Base-by-base conservation (phyloP, 2,888 invertebrate species). In the Sesamia inferens region DNA sequence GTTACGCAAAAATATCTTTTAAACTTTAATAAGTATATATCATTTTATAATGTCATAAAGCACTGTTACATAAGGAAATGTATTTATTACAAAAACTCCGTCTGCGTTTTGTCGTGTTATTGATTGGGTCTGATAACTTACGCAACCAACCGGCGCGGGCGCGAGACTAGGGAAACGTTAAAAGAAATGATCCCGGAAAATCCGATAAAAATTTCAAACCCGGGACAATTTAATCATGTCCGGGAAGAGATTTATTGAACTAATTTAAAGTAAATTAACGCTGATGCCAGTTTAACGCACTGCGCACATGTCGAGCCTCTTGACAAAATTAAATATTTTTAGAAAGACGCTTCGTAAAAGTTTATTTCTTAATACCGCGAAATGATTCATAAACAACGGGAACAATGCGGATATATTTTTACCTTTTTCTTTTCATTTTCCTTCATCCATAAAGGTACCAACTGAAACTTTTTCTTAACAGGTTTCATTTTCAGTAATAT, bases 261-360 rank as follows among this genome's bases (percentile, higher is more conserved):
- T 84, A 89, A 90, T 91, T 90, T 90, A 89, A 90, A 87, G 89
- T 82, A 86, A 92, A 91, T 93, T 92, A 91, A 91, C 87, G 79
- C 88, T 88, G 89, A 90, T 88, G 83, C 81, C 76, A 71, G 82
- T 80, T 88, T 85, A 89, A 88, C 84, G 84, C 47, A 66, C 58
- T 84, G 88, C 83, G 85, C 89, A 88, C 79, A 87, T 88, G 75
- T 82, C 82, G 85, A 82, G 82, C 74, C 76, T 84, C 87, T 82
- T 89, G 89, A 92, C 89, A 91, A n/a, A n/a, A n/a, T n/a, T n/a
- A n/a, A 89, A 92, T 90, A 88, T 92, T 83, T 84, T 85, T 79
- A 78, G 77, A 82, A 79, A 73, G 68, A 75, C 58, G 74, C 68
- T 68, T 80, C 79, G 88, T 83, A 54, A 86, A 86, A 85, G 77